phyloP scores from a whole-genome alignment of 2,888 invertebrate species.

The Sylvicola cinctus region DNA sequence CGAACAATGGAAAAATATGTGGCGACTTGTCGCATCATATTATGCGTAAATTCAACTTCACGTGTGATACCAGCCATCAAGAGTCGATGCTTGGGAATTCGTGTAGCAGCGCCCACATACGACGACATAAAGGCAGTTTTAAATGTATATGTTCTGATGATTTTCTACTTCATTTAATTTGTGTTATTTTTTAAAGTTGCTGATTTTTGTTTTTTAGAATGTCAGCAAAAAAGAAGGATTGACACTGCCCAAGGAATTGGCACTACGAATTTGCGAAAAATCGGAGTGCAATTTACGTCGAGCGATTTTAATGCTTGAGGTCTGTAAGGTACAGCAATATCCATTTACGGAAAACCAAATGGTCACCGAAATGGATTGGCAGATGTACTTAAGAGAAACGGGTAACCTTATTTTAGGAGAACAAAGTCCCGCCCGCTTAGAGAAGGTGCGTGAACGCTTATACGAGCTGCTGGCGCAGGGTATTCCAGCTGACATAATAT shows the following conservation, averaged over 20 bases:
- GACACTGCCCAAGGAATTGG: slow-evolving; percentile 52
- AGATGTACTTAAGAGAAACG: slow-evolving; percentile 65
- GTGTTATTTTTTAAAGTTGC: slow-evolving; percentile 1
- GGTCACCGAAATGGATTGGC: slow-evolving; percentile 84
- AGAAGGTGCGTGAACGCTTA: slow-evolving; percentile 66
- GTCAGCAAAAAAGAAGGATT: slow-evolving; percentile 70
- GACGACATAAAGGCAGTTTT: slow-evolving; percentile 50
- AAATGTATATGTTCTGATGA: slow-evolving; percentile 14
- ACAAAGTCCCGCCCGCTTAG: slow-evolving; percentile 66
- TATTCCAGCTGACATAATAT: slow-evolving; percentile 82
- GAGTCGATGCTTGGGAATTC: slow-evolving; percentile 79
- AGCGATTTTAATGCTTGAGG: slow-evolving; percentile 84
- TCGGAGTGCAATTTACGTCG: slow-evolving; percentile 78
- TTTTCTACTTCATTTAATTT: not conserved
- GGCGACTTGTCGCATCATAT: slow-evolving; percentile 77
- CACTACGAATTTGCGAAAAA: slow-evolving; percentile 51
- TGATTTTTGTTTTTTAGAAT: slow-evolving; percentile 9
- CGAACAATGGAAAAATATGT: slow-evolving; percentile 99
- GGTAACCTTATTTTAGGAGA: slow-evolving; percentile 69
- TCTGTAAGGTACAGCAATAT: slow-evolving; percentile 80
- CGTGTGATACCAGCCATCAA: slow-evolving; percentile 93
- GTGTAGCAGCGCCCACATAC: slow-evolving; percentile 74
- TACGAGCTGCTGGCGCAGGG: slow-evolving; percentile 90
- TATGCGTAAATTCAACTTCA: slow-evolving; percentile 87
- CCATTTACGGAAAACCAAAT: slow-evolving; percentile 63